phyloP scores from a whole-genome alignment of 2,888 invertebrate genomes.

The Mythimna vitellina region DNA sequence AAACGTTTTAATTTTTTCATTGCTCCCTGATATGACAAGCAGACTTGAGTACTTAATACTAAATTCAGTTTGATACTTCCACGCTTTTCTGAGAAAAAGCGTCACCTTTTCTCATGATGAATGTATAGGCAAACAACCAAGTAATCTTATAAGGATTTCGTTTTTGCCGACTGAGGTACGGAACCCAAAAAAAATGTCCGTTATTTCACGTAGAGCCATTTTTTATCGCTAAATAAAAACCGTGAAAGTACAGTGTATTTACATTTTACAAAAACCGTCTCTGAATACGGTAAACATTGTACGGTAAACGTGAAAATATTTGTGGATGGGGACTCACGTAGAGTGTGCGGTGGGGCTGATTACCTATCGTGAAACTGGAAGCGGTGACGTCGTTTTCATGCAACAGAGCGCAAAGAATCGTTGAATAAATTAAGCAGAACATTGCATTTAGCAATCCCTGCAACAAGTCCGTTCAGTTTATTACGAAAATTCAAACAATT shows the following conservation, averaged over 20 bases:
- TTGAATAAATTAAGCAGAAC: constrained; percentile 55
- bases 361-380: background rate
- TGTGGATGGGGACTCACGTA: constrained; percentile 6
- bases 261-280: constrained; percentile 41
- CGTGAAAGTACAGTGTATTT: constrained; percentile 16
- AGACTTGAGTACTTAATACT: too few relatives aligned
- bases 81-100: too few relatives aligned
- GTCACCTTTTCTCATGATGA: too few relatives aligned
- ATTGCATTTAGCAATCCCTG: constrained; percentile 21
- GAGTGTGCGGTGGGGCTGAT: constrained; percentile 12
- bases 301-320: constrained; percentile 40
- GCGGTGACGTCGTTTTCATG: constrained; percentile 37
- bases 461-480: constrained; percentile 33
- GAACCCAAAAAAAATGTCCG: background rate
- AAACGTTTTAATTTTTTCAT: too few relatives aligned
- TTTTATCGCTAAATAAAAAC: constrained; percentile 40
- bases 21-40: too few relatives aligned
- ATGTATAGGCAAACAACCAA: too few relatives aligned
- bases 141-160: too few relatives aligned
- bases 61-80: too few relatives aligned
- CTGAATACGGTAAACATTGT: constrained; percentile 29
- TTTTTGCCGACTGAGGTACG: too few relatives aligned
- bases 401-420: constrained; percentile 49
- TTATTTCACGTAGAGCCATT: constrained; percentile 14
- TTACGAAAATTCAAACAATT: constrained; percentile 36